Conservation (phyloP, 1,140 invertebrate species). For the Geopemphigus sp. region DNA sequence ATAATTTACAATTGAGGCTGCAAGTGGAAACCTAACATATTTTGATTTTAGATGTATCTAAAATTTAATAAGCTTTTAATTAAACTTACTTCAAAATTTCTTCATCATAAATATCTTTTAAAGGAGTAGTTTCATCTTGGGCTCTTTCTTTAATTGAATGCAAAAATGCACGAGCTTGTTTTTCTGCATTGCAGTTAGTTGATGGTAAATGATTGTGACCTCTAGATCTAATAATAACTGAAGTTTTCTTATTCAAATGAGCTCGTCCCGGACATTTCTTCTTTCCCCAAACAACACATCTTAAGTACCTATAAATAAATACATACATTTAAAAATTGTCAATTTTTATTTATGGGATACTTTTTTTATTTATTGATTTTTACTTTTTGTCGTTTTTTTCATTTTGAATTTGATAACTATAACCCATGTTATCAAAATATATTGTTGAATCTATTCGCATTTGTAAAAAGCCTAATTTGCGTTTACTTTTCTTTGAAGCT, state of each 20-base stretch:
- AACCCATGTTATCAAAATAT: constrained; percentile 48
- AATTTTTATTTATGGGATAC: neutral
- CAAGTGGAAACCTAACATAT: constrained; percentile 31
- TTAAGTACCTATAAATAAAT: constrained; percentile 29
- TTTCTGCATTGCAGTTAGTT: constrained; percentile 33
- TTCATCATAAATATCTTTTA: constrained; percentile 39
- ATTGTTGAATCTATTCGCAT: constrained; percentile 47
- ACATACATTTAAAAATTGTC: no score
- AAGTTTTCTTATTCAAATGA: constrained; percentile 40
- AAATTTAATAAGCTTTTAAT: neutral
- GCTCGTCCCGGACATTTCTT: constrained; percentile 44
- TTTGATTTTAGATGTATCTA: neutral
- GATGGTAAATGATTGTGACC: constrained; percentile 46
- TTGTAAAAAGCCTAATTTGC: constrained; percentile 33
- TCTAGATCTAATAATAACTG: constrained; percentile 29
- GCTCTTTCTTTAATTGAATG: constrained; percentile 44
- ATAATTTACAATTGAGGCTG: constrained; percentile 34
- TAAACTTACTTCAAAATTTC: constrained; percentile 27
- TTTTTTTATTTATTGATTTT: constrained; percentile 14
- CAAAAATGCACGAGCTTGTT: constrained; percentile 46
- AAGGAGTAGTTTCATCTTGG: constrained; percentile 30
- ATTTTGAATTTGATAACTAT: constrained; percentile 47
- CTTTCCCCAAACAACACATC: constrained; percentile 49
- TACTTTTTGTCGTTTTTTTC: constrained; percentile 48
- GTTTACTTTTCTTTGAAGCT: constrained; percentile 6